Evolutionary conservation across 1,140 invertebrate genomes (phyloP).

Genomic region (Probaryconus sp.): DNA sequence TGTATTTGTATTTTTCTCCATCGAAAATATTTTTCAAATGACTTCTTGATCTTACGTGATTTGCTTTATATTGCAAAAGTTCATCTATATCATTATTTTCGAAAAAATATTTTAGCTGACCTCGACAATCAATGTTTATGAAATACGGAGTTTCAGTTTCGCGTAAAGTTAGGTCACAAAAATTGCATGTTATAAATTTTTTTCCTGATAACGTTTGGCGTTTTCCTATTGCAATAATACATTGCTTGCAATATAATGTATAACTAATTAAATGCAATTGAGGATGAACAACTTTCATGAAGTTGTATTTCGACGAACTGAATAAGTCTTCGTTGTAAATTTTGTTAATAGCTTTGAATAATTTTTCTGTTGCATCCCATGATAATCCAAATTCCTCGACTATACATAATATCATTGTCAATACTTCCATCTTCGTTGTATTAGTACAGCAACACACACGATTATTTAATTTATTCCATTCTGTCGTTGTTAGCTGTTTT

Average conservation of each 20-base stretch:
- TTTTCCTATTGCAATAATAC: constrained; percentile 7
- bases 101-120: constrained; percentile 10
- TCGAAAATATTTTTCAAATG: constrained; percentile 3
- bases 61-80: not conserved
- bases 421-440: constrained; percentile 6
- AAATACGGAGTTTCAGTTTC: constrained; percentile 5
- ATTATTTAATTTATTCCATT: not conserved
- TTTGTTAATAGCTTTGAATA: constrained; percentile 16
- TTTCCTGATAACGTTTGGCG: not conserved
- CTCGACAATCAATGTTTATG: constrained; percentile 1
- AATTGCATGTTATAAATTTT: not conserved
- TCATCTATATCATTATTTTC: constrained; percentile 22
- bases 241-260: constrained; percentile 5
- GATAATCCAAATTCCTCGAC: constrained; percentile 7
- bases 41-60: not conserved
- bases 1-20: too few relatives aligned
- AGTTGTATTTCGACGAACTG: not conserved
- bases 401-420: constrained; percentile 7
- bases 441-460: too few relatives aligned
- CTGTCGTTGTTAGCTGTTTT: too few relatives aligned
- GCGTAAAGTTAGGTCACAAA: not conserved
- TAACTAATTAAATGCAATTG: not conserved
- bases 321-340: not conserved
- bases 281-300: constrained; percentile 1
- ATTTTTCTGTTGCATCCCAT: constrained; percentile 4